phyloP scores from a whole-genome alignment of 2,888 invertebrate genomes.

The Opisthograptis luteolata region DNA sequence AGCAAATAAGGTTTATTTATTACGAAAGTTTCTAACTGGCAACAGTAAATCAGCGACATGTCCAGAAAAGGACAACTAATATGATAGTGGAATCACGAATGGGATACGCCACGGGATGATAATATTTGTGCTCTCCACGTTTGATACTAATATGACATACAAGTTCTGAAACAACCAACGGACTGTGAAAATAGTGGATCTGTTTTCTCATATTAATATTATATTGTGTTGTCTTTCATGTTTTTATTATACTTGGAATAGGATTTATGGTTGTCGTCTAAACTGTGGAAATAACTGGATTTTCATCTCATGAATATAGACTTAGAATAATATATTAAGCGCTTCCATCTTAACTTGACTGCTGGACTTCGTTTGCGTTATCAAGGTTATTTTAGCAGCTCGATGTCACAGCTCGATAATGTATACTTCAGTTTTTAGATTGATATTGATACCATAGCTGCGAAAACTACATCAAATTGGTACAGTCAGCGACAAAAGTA shows the following conservation, averaged over 20 bases:
- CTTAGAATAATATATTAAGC: too few relatives aligned
- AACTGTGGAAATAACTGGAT: too few relatives aligned
- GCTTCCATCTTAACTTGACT: too few relatives aligned
- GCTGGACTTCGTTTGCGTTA: too few relatives aligned
- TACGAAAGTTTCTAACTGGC: constrained; percentile 74
- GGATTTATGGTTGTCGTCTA: too few relatives aligned
- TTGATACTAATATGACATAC: constrained; percentile 50
- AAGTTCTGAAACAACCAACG: constrained; percentile 42
- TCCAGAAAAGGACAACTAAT: constrained; percentile 59
- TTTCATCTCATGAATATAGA: too few relatives aligned
- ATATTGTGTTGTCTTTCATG: constrained; percentile 18
- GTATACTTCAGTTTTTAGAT: too few relatives aligned
- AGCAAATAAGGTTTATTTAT: constrained; percentile 80
- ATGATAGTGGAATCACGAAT: constrained; percentile 44
- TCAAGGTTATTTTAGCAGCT: too few relatives aligned
- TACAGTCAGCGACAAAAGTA: too few relatives aligned
- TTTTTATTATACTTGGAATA: constrained; percentile 1
- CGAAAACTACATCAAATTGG: too few relatives aligned
- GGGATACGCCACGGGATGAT: constrained; percentile 47
- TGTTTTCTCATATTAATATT: constrained; percentile 42
- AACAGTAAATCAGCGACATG: constrained; percentile 76
- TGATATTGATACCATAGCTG: too few relatives aligned
- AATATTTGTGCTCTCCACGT: constrained; percentile 50
- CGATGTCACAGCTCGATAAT: too few relatives aligned
- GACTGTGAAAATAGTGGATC: constrained; percentile 41